These are phyloP conservation scores for Sebastes kiyomatsui DNA, from an alignment of 2,797 vertebrate species.

Conservation along the genomic window DNA sequence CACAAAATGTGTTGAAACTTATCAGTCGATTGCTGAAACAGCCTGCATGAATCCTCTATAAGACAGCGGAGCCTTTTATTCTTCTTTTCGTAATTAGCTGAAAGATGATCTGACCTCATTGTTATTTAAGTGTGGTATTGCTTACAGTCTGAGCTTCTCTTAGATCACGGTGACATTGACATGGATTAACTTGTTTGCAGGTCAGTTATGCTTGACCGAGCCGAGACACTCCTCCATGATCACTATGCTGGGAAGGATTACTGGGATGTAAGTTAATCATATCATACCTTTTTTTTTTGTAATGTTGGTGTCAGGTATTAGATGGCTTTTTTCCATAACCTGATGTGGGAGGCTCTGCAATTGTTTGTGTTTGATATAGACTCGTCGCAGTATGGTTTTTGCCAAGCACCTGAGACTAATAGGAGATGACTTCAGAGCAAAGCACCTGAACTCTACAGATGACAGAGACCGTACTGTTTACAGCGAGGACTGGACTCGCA, in stretches of 20 bases:
- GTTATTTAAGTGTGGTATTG: background rate
- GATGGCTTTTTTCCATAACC: background rate
- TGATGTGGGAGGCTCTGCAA: background rate
- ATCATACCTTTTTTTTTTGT: background rate
- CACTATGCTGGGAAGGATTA: slow-evolving; percentile 97
- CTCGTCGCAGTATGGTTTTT: slow-evolving; percentile 98
- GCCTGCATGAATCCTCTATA: background rate
- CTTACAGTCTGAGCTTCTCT: background rate
- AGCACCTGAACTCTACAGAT: slow-evolving; percentile 89
- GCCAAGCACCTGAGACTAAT: slow-evolving; percentile 90
- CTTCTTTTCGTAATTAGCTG: background rate
- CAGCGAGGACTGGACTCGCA: slow-evolving; percentile 93
- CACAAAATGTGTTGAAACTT: background rate
- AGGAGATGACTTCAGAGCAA: slow-evolving; percentile 89
- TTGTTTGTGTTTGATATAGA: slow-evolving; percentile 76
- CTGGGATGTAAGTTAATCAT: slow-evolving; percentile 91
- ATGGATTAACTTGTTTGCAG: slow-evolving; percentile 67
- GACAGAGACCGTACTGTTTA: slow-evolving; percentile 84
- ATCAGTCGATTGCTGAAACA: background rate
- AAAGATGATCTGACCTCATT: background rate
- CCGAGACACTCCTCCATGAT: slow-evolving; percentile 97
- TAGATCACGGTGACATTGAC: background rate
- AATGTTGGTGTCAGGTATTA: background rate
- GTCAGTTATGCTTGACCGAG: slow-evolving; percentile 96
- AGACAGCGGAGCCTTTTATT: background rate